These are phyloP conservation scores for Sylvia atricapilla DNA, from an alignment of 2,113 vertebrate genomes.

Conservation along the genomic window DNA sequence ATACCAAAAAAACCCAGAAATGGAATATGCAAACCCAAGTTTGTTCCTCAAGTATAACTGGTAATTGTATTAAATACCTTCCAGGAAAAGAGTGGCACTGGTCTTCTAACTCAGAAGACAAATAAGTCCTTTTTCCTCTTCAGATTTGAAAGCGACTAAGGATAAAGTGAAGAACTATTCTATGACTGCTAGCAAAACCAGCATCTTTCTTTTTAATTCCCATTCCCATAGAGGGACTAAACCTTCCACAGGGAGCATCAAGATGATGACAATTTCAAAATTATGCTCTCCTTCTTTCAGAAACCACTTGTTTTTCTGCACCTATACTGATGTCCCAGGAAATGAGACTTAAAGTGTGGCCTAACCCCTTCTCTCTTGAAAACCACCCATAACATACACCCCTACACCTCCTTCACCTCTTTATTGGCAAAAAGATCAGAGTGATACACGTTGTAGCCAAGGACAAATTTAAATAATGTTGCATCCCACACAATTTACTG, in stretches of 20 bases:
- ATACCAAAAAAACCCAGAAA: background rate
- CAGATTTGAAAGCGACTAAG: background rate
- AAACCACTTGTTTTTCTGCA: background rate
- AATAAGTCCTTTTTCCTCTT: background rate
- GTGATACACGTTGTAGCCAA: background rate
- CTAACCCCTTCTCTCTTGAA: background rate
- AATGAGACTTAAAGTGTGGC: background rate
- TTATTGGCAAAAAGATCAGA: background rate
- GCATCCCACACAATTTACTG: background rate
- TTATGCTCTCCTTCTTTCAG: background rate
- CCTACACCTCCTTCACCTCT: background rate
- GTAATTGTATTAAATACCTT: background rate
- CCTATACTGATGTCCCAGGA: fast-evolving
- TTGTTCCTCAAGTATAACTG: background rate
- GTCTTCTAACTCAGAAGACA: background rate
- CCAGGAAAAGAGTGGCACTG: fast-evolving
- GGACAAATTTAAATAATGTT: background rate
- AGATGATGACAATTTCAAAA: background rate
- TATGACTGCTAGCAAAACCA: background rate
- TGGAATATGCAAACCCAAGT: background rate
- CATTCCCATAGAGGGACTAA: background rate
- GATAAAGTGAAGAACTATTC: background rate
- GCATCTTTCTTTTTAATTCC: background rate
- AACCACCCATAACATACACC: background rate
- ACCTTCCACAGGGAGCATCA: background rate